Conservation (phyloP, 2,888 invertebrate species). For the Galerucella nymphaeae region DNA sequence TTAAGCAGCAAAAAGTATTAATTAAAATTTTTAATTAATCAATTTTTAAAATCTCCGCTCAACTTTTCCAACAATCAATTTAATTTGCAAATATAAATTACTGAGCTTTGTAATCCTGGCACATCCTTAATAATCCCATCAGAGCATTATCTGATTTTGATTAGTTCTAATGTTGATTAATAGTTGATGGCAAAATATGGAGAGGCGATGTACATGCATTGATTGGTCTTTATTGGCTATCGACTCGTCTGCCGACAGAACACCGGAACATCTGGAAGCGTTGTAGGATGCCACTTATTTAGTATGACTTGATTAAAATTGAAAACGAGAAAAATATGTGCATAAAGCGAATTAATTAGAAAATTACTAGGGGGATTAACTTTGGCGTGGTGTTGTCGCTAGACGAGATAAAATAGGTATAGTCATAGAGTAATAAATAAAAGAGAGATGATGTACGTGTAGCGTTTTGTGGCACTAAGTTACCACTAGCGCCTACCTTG, state of each 20-base stretch:
- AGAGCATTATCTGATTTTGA: conserved; percentile 42
- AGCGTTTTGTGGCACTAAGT: too few relatives aligned
- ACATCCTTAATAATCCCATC: conserved; percentile 42
- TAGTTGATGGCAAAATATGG: conserved; percentile 25
- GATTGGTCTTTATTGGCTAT: conserved; percentile 26
- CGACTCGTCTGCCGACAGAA: conserved; percentile 12
- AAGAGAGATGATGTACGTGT: too few relatives aligned
- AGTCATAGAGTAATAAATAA: too few relatives aligned
- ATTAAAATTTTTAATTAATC: conserved; percentile 5
- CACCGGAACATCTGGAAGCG: conserved; percentile 5
- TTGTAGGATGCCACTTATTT: conserved; percentile 6
- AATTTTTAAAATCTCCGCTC: conserved; percentile 3
- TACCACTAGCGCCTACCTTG: too few relatives aligned
- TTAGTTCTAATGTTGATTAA: conserved; percentile 39
- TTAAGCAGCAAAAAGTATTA: background rate
- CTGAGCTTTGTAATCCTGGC: conserved; percentile 32
- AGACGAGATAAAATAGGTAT: too few relatives aligned
- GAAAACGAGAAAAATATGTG: background rate
- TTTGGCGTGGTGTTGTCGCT: background rate
- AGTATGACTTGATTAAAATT: conserved; percentile 10
- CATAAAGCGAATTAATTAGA: background rate
- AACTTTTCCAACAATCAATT: conserved; percentile 31
- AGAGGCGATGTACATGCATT: conserved; percentile 21
- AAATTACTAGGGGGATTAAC: background rate
- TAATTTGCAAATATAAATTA: conserved; percentile 29